Conservation (phyloP, 2,888 invertebrate species). For the Erpobdella octoculata region DNA sequence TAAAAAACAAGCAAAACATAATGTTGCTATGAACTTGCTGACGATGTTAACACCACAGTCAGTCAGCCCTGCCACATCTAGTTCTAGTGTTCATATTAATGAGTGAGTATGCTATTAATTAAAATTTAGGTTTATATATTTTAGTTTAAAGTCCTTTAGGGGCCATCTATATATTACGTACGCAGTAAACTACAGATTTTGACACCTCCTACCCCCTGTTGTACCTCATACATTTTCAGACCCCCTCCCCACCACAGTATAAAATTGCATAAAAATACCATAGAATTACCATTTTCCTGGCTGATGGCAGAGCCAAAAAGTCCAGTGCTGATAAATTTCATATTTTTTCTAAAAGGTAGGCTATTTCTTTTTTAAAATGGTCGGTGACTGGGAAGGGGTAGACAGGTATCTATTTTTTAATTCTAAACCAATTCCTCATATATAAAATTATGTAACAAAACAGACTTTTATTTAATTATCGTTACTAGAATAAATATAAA, state of each 20-base stretch:
- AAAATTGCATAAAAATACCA: neutral
- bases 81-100: conserved; percentile 5
- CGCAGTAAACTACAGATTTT: too few species aligned
- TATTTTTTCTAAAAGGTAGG: neutral
- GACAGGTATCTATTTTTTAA: neutral
- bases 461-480: too few species aligned
- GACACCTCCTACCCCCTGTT: too few species aligned
- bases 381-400: too few species aligned
- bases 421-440: neutral
- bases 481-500: too few species aligned
- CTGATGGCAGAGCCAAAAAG: too few species aligned
- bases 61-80: conserved; percentile 9
- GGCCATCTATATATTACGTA: too few species aligned
- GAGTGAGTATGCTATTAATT: neutral
- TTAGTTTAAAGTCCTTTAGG: neutral
- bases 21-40: conserved; percentile 18
- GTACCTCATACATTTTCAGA: too few species aligned
- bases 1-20: conserved; percentile 27
- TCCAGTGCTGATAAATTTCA: neutral
- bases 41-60: conserved; percentile 5
- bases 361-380: neutral
- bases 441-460: too few species aligned
- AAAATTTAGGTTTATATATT: conserved; percentile 5
- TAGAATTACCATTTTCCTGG: neutral
- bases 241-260: too few species aligned